Base-by-base conservation (phyloP, 2,888 invertebrate species). In the Machimus atricapillus region DNA sequence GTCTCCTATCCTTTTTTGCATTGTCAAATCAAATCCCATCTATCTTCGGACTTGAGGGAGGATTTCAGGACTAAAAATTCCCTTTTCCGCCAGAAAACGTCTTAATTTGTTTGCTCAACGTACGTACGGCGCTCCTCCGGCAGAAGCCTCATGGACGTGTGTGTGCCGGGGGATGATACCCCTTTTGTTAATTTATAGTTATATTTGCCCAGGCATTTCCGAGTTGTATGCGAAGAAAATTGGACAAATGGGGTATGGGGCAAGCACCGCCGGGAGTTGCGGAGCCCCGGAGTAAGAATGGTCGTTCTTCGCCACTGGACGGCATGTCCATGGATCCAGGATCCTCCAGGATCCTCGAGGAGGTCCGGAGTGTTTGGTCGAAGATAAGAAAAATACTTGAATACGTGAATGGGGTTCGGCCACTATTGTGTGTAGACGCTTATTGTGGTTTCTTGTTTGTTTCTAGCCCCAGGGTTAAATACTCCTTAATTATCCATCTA, bases 151-250 rank as follows among this genome's bases (percentile, higher is more conserved):
- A 37, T 37, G 34, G 16, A 31, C 40, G n/a, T 76, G 66, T 66
- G 23, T 66, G 76, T n/a, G 1, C 37, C 40, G 37, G 76, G 27
- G 40, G 37, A 31, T 31, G 52, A 52, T 81, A 52, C 43, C 52
- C 43, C 81, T 52, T 27, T 81, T 81, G 56, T 81, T 81, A 81
- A 81, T 81, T 81, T 81, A 81, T 81, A 81, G 81, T 81, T 81
- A 81, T 81, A 81, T 81, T 81, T 81, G 81, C 52, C 31, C 81
- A 81, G 81, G 81, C 81, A 81, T 81, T 56, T 66, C 66, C 23
- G 66, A 81, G 81, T 56, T 81, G 66, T 66, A 66, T 66, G 43
- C 46, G 19, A 52, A 81, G 81, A 81, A 81, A 81, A 81, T 81
- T 56, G 81, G 81, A 81, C 27, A 56, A 52, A 52, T 27, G 56